Base-by-base conservation (phyloP, 2,888 invertebrate genomes). In the Sinodicranocentrus sp. region DNA sequence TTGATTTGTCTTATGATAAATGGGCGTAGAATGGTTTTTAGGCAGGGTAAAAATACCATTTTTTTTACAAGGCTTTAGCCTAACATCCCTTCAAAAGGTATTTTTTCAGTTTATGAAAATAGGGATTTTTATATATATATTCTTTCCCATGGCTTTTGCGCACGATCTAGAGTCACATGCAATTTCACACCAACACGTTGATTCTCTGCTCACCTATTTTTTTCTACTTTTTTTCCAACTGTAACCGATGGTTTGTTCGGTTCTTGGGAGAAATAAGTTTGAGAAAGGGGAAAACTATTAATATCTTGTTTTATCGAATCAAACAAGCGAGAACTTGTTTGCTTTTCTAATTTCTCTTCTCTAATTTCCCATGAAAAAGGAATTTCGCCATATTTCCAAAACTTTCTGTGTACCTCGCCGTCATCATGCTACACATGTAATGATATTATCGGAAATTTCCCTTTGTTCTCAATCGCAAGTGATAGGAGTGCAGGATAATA, bases 1-100 rank as follows among this genome's bases (percentile, higher is more conserved):
- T 70, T 78, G 78, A 78, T 78, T 78, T 68, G 77, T 15, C 19
- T 26, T 59, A 70, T 78, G 78, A 78, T 78, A 78, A 78, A 78
- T 78, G 70, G 78, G 44, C 59, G 15, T 59, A 59, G 13, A 8
- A 15, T 8, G 63, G 33, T 19, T 63, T 63, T 75, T 63, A 57
- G 73, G 73, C 59, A 39, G 33, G 54, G 33, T 39, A 39, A 71
- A 71, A 59, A 59, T 21, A 15, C n/a, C n/a, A n/a, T n/a, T n/a
- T n/a, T n/a, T n/a, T n/a, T n/a, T n/a, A n/a, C n/a, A n/a, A n/a
- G n/a, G n/a, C n/a, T n/a, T n/a, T n/a, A n/a, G n/a, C n/a, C n/a
- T n/a, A n/a, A n/a, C n/a, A n/a, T n/a, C n/a, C n/a, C n/a, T n/a
- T n/a, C n/a, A n/a, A n/a, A n/a, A n/a, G n/a, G n/a, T n/a, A n/a